phyloP scores from a whole-genome alignment of 2,113 vertebrate genomes.

The Lepus europaeus region DNA sequence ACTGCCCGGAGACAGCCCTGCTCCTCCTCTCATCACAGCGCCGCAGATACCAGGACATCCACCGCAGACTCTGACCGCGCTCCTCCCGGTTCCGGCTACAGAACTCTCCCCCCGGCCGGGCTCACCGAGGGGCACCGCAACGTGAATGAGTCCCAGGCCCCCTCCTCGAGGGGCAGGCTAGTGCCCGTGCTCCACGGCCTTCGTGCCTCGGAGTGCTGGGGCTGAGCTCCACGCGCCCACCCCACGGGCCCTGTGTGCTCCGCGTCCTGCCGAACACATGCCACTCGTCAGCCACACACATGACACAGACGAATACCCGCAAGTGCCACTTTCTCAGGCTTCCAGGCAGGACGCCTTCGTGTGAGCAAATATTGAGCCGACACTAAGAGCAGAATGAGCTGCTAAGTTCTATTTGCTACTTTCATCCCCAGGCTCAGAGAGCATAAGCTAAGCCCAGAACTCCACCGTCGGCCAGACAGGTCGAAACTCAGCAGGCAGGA shows the following conservation, averaged over 20 bases:
- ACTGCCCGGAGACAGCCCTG: too few relatives aligned
- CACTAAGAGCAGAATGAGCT: constrained; percentile 2
- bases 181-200: fast-evolving
- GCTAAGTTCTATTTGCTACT: constrained; percentile 34
- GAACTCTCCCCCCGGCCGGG: not conserved
- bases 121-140: fast-evolving
- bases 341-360: not conserved
- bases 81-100: not conserved
- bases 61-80: too few relatives aligned
- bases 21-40: not conserved
- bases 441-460: constrained; percentile 18
- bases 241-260: fast-evolving
- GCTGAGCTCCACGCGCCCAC: fast-evolving
- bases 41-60: too few relatives aligned
- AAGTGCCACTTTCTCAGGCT: not conserved
- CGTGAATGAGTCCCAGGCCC: fast-evolving
- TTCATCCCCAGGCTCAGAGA: not conserved
- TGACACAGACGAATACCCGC: not conserved
- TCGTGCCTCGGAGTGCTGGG: fast-evolving
- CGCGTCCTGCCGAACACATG: not conserved
- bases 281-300: not conserved
- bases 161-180: too few relatives aligned
- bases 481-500: not conserved
- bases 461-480: fast-evolving
- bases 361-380: not conserved